Percentiles rank a stretch among this genome's conserved stretches.
Evolutionary conservation across 2,888 invertebrate species (phyloP).

Genomic region (Plusia festucae): DNA sequence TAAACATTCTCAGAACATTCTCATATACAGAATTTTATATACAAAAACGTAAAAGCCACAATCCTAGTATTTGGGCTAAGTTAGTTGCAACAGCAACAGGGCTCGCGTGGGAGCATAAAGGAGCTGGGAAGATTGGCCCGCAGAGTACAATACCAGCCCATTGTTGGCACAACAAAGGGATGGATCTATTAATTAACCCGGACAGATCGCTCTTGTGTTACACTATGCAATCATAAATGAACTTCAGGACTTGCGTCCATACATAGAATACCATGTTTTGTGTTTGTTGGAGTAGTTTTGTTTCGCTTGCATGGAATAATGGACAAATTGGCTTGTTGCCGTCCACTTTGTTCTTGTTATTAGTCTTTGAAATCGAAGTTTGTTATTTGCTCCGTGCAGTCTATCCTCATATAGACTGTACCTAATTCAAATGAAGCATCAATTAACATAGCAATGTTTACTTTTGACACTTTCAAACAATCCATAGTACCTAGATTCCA

Average conservation of each 20-base stretch:
- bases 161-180: slow-evolving; percentile 72
- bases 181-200: slow-evolving; percentile 77
- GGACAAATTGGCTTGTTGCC: neutral
- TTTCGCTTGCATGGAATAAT: slow-evolving; percentile 32
- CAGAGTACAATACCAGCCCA: slow-evolving; percentile 67
- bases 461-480: too few species aligned
- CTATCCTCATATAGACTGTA: neutral
- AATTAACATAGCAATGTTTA: too few species aligned
- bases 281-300: slow-evolving; percentile 26
- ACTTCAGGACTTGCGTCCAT: slow-evolving; percentile 32
- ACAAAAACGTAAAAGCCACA: slow-evolving; percentile 38
- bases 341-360: neutral
- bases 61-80: slow-evolving; percentile 44
- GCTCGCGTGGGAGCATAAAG: slow-evolving; percentile 43
- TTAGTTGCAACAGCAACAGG: slow-evolving; percentile 50
- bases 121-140: slow-evolving; percentile 66
- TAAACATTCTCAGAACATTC: neutral
- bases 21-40: slow-evolving; percentile 23
- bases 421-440: neutral
- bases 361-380: neutral
- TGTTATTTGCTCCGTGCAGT: neutral
- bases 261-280: slow-evolving; percentile 11
- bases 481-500: neutral
- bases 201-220: slow-evolving; percentile 66
- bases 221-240: slow-evolving; percentile 57